Conservation (phyloP, 2,888 invertebrate genomes). For the Hydroisotoma schaefferi region DNA sequence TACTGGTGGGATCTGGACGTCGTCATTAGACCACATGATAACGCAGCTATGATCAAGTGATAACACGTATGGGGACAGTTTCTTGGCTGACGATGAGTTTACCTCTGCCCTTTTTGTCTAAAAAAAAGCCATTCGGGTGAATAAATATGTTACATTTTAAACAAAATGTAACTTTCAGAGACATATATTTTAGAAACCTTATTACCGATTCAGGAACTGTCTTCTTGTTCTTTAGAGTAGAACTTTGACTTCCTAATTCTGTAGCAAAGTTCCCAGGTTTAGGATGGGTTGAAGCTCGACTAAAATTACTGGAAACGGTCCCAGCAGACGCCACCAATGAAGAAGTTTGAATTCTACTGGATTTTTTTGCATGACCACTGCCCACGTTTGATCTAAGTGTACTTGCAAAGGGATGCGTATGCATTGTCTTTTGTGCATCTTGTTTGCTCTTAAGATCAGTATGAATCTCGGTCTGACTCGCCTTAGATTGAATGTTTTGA, state of each 20-base stretch:
- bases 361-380: background rate
- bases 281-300: background rate
- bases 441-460: background rate
- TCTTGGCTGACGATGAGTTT: background rate
- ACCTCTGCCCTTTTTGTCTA: background rate
- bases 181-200: too few species aligned
- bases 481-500: conserved; percentile 7
- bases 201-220: background rate
- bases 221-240: background rate
- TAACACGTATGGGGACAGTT: conserved; percentile 12
- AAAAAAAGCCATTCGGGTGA: background rate
- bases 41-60: conserved; percentile 32
- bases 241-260: background rate
- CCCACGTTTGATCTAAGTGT: background rate
- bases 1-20: too few species aligned
- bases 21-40: conserved; percentile 21
- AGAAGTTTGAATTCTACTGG: too few species aligned
- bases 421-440: background rate
- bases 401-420: conserved; percentile 1
- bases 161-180: too few species aligned
- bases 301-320: background rate
- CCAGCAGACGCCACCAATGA: too few species aligned
- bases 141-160: background rate
- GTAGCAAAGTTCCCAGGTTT: background rate
- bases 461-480: conserved; percentile 9